phyloP scores from a whole-genome alignment of 2,113 vertebrate genomes.

The Gasterosteus aculeatus region DNA sequence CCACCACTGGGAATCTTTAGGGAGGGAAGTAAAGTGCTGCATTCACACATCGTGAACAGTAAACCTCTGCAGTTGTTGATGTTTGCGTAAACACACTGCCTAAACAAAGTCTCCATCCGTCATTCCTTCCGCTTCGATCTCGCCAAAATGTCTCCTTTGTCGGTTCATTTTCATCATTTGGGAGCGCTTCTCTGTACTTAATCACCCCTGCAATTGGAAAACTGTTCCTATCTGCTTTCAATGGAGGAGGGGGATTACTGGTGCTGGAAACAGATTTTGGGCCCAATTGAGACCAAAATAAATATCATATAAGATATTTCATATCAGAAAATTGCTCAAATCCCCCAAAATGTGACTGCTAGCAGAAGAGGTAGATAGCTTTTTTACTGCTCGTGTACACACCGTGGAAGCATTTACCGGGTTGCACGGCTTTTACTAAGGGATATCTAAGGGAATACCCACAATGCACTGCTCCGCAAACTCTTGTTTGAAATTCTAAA shows the following conservation, averaged over 20 bases:
- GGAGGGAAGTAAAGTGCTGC: constrained; percentile 1
- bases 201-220: constrained; percentile 42
- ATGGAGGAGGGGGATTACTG: constrained; percentile 29
- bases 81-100: constrained; percentile 6
- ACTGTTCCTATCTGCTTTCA: constrained; percentile 39
- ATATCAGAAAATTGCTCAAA: constrained; percentile 34
- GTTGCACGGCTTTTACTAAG: constrained; percentile 2
- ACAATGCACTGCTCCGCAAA: constrained; percentile 16
- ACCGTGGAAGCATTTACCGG: background rate
- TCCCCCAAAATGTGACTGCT: constrained; percentile 3
- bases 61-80: background rate
- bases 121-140: constrained; percentile 15
- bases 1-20: background rate
- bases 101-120: background rate
- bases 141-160: constrained; percentile 18
- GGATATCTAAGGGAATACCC: constrained; percentile 3
- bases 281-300: background rate
- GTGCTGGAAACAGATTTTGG: constrained; percentile 26
- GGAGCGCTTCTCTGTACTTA: constrained; percentile 15
- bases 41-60: background rate
- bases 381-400: background rate
- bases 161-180: constrained; percentile 33
- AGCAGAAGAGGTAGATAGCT: constrained; percentile 2
- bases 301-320: background rate
- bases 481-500: constrained; percentile 40